Conservation (phyloP, 2,113 vertebrate species). For the Pelecanus crispus region DNA sequence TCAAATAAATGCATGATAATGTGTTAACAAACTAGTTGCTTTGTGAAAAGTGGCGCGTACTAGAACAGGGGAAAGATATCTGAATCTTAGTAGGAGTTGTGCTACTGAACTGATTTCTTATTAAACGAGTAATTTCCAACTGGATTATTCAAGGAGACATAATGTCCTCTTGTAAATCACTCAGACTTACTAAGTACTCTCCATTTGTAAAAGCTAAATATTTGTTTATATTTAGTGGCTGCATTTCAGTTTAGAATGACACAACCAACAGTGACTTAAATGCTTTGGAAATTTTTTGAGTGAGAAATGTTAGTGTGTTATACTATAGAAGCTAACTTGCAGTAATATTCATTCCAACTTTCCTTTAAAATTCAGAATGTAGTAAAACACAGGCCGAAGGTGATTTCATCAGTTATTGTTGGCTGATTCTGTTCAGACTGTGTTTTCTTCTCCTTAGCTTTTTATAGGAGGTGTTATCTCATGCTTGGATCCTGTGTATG, state of each 20-base stretch:
- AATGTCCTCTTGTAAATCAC: conserved; percentile 3
- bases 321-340: not conserved
- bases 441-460: conserved; percentile 6
- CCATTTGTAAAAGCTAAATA: conserved; percentile 13
- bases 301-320: not conserved
- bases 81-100: not conserved
- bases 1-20: not conserved
- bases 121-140: not conserved
- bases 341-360: not conserved
- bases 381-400: not conserved
- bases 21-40: not conserved
- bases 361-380: not conserved
- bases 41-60: not conserved
- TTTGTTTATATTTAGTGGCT: conserved; percentile 14
- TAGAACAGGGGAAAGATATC: not conserved
- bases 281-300: not conserved
- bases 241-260: not conserved
- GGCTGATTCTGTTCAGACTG: not conserved
- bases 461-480: conserved; percentile 49
- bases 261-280: not conserved
- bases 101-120: not conserved
- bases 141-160: conserved; percentile 7
- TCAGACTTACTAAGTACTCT: conserved; percentile 10
- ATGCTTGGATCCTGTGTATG: not conserved
- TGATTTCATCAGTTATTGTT: not conserved